Evolutionary conservation across 2,113 vertebrate genomes (phyloP).

Genomic region (Anarhynchus alexandrinus): DNA sequence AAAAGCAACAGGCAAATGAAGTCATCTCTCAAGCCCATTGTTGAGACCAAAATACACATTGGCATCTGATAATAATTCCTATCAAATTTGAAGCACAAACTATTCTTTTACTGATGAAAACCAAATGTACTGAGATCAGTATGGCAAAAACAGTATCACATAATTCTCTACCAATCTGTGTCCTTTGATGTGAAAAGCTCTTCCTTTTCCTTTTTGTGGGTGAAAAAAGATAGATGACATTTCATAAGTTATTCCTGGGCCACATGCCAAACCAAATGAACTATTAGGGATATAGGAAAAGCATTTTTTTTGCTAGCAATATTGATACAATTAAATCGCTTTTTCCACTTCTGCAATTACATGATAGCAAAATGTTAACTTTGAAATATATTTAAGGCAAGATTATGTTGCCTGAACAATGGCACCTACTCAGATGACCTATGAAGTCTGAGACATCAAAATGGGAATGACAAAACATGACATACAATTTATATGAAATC

Average conservation of each 20-base stretch:
- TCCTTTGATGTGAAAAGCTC: background rate
- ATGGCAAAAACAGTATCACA: background rate
- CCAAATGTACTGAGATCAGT: conserved; percentile 8
- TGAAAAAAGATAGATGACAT: background rate
- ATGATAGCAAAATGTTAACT: background rate
- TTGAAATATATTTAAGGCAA: background rate
- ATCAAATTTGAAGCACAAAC: conserved; percentile 47
- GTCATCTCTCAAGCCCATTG: background rate
- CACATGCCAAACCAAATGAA: background rate
- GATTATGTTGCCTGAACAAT: background rate
- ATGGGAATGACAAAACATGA: conserved; percentile 17
- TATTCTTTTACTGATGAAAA: conserved; percentile 50
- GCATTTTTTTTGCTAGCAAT: background rate
- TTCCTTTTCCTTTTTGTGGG: background rate
- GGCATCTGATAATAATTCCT: conserved; percentile 3
- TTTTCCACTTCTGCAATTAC: background rate
- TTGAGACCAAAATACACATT: background rate
- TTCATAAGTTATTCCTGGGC: background rate
- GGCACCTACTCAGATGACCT: background rate
- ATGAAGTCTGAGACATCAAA: conserved; percentile 2
- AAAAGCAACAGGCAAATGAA: background rate
- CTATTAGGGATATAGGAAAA: background rate
- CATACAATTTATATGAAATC: conserved; percentile 8
- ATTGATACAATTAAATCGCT: background rate
- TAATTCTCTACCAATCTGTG: background rate